Evolutionary conservation across 92 coral and sea anemone species (phyloP).

Genomic region (Metridium senile): DNA sequence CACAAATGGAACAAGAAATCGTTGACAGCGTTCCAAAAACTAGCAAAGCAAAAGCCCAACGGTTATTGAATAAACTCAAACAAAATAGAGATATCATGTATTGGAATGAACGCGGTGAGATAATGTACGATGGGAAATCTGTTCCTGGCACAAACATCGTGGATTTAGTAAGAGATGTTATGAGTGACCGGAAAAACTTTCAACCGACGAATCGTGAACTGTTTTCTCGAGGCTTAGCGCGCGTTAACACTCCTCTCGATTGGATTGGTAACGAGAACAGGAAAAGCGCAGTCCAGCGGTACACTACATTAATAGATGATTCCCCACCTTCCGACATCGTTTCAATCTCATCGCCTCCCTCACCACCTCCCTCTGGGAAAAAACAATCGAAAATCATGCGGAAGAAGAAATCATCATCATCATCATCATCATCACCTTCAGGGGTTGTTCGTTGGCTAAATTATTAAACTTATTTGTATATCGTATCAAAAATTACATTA

Average conservation of each 20-base stretch:
- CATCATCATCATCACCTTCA: background rate
- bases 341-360: background rate
- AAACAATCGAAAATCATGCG: too few relatives aligned
- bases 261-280: constrained; percentile 28
- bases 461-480: too few relatives aligned
- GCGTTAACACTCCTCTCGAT: constrained; percentile 5
- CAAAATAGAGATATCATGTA: constrained; percentile 28
- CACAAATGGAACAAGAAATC: background rate
- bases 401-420: too few relatives aligned
- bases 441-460: background rate
- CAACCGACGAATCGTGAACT: constrained; percentile 4
- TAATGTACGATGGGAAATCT: constrained; percentile 28
- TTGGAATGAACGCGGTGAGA: constrained; percentile 33
- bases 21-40: background rate
- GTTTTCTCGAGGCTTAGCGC: constrained; percentile 25
- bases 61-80: constrained; percentile 15
- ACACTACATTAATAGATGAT: background rate
- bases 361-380: background rate
- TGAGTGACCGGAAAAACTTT: constrained; percentile 21
- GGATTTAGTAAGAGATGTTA: constrained; percentile 13
- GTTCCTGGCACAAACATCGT: constrained; percentile 42
- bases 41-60: background rate
- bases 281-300: background rate
- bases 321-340: too few relatives aligned
- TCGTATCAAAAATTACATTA: background rate